Evolutionary conservation across 1,140 invertebrate genomes (phyloP), one percentile per base, ranked within the genome.

Genomic region (Polypedilum vanderplanki): DNA sequence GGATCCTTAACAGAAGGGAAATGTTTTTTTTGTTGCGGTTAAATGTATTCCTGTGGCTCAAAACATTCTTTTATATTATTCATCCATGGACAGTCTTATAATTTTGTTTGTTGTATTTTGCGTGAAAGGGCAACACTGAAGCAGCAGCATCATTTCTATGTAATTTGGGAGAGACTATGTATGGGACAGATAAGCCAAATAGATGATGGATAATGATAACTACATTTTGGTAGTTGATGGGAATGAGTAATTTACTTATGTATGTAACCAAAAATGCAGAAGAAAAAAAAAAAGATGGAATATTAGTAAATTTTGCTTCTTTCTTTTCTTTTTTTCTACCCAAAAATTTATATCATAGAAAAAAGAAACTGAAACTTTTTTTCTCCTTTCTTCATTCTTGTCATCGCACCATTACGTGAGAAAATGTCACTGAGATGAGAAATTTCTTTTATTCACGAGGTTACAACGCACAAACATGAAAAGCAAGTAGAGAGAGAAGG

Each of bases 21-120:
- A 57, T 57, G 46, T n/a, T 57, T n/a, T n/a, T n/a, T n/a, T n/a
- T n/a, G n/a, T n/a, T n/a, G n/a, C n/a, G n/a, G 24, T 1, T 33
- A 1, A 57, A 57, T 57, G 46, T 57, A 57, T 57, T 57, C 46
- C 46, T 57, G 46, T 57, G 46, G 46, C 46, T 57, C n/a, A n/a
- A 57, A 57, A 57, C 46, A 57, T 57, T 57, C 46, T 4, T 57
- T 57, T 57, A 12, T n/a, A 57, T 57, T 15, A 33, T 33, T 33
- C 24, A 33, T 33, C 15, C 46, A 57, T 57, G 12, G n/a, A 1
- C 24, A 33, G 24, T 33, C 1, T 5, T 33, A 33, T 33, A 5
- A 1, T 33, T 33, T 33, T 33, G 24, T 33, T 33, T 33, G 46
- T n/a, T 12, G n/a, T 8, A 12, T n/a, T n/a, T n/a, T n/a, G n/a